Base-by-base conservation (phyloP, 2,888 invertebrate species). In the Lithophane socia region DNA sequence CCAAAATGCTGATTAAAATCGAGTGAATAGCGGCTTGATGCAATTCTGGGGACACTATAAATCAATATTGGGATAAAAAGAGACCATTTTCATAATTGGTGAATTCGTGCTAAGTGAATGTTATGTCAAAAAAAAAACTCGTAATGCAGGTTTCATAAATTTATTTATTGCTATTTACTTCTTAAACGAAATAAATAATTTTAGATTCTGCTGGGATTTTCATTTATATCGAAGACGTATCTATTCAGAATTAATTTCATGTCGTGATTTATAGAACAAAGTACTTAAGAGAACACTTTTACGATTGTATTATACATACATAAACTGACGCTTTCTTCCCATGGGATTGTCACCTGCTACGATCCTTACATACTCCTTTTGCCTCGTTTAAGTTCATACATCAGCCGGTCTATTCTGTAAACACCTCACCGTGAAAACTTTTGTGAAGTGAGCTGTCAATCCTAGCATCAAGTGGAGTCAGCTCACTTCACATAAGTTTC, bases 41-140 rank as follows among this genome's bases (percentile, higher is more conserved):
- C 21, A 60, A 61, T 47, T 79, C 44, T 29, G 37, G 21, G 12
- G 24, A 47, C n/a, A 79, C 37, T 79, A 21, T 24, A 52, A 60
- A 60, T 69, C 10, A n/a, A 56, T 56, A 37, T 49, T 67, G 3
- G 10, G 18, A 52, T 52, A 12, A 7, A 13, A 9, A 37, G 10
- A 4, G 7, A 47, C 8, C 8, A 24, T 42, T 73, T 49, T 42
- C 1, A 42, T 56, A 37, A 72, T 44, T 44, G 7, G 7, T 16
- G 10, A n/a, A 54, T 70, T 44, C 18, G 42, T 44, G 18, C 24
- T 18, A n/a, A 21, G 42, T n/a, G 21, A 42, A 42, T 24, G 10
- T 44, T 65, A 5, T 65, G 5, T 24, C 44, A 44, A 16, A 49
- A 49, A 49, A 37, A 21, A 65, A 44, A 44, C 16, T 18, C 16